Evolutionary conservation across 2,113 vertebrate species (phyloP), one percentile per base, ranked within the genome.

Genomic region (Desmodus rotundus): DNA sequence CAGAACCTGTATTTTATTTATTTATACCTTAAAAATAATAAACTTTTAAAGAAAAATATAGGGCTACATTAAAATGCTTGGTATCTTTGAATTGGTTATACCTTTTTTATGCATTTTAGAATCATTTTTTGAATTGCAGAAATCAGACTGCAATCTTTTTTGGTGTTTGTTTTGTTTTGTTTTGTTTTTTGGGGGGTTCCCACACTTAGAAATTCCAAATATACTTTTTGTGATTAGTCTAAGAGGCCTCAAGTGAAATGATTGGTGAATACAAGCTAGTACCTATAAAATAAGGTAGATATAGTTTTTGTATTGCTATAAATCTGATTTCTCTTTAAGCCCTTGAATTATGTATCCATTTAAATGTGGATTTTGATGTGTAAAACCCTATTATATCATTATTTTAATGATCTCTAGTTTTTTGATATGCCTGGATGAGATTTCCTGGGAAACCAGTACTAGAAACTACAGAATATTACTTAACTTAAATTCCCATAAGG

Each of bases 51-150:
- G 56, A 38, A 91, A 91, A 91, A 74, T 31, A 31, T 82, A 80
- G 5, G 61, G 56, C 54, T 83, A 6, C 20, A 50, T 88, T 89
- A 87, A 89, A 83, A 80, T 87, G 24, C 84, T 87, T 28, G 4
- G 1, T 93, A 31, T 95, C 33, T 88, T 77, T 38, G 33, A 90
- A 91, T 94, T 61, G 15, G 54, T 73, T 91, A 52, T 36, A 73
- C 58, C 24, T 82, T 86, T 93, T 36, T 88, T 50, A 54, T 94
- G 19, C 22, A 92, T 80, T 96, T 94, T 19, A 88, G 13, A 93
- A 38, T 96, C 36, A 81, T 76, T 58, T 94, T 92, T 85, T 93
- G 52, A 91, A 36, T 86, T 77, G 16, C 36, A 96, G 36, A 91
- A 96, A 76, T 84, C 54, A 86, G 52, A 68, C 10, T 77, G 19